Evolutionary conservation across 2,888 invertebrate species (phyloP).

Genomic region (Meloe dianella): DNA sequence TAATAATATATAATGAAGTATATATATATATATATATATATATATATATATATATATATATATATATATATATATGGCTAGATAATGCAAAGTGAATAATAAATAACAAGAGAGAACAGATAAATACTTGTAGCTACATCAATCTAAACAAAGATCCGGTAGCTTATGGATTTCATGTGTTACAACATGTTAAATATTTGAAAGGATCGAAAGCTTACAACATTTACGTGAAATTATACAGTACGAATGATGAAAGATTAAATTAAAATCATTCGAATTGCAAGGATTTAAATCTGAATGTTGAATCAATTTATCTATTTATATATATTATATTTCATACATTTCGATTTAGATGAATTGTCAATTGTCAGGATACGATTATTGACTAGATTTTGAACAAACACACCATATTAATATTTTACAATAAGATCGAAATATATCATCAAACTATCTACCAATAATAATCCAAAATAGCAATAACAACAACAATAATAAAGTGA

Average conservation of each 20-base stretch:
- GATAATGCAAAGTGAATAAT: background rate
- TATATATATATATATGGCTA: background rate
- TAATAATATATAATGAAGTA: too few relatives aligned
- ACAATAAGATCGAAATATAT: conserved; percentile 4
- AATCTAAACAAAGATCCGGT: background rate
- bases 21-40: too few relatives aligned
- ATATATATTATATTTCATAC: too few relatives aligned
- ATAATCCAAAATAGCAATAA: background rate
- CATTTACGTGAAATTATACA: background rate
- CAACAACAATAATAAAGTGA: background rate
- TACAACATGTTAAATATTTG: background rate
- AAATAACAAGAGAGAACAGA: background rate
- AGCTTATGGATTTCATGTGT: conserved; percentile 1
- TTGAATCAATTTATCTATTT: too few relatives aligned
- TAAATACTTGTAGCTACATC: background rate
- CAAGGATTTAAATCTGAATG: background rate
- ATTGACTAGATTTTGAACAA: background rate
- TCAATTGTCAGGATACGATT: background rate
- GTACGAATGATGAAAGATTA: background rate
- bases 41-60: too few relatives aligned
- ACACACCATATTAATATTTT: background rate
- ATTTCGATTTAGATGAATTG: background rate
- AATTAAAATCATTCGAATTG: background rate
- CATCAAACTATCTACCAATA: background rate
- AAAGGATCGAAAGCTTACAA: background rate